These are phyloP conservation scores for Cephus rjabovi DNA, from an alignment of 2,888 invertebrate genomes.

Conservation along the genomic window DNA sequence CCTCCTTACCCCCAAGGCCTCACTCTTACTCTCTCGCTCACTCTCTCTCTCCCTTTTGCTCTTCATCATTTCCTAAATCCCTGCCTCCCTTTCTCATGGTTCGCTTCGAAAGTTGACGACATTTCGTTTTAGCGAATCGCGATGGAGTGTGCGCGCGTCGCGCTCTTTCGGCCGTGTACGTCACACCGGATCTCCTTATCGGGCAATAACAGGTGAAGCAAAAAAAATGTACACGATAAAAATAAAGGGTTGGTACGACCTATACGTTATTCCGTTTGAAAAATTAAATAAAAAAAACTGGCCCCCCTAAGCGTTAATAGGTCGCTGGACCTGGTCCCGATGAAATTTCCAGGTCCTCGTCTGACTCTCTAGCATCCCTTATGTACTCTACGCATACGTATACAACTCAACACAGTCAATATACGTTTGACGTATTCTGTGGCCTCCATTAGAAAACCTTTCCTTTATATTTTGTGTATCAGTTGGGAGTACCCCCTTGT, in stretches of 20 bases:
- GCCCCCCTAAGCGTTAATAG: neutral
- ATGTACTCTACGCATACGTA: neutral
- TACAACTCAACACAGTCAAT: neutral
- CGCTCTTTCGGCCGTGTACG: neutral
- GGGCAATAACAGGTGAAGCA: neutral
- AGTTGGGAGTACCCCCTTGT: neutral
- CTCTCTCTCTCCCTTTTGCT: neutral
- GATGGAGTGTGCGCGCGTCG: neutral
- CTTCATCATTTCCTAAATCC: neutral
- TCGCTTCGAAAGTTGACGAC: constrained; percentile 17
- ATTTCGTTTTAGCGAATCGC: constrained; percentile 18
- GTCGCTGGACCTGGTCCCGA: neutral
- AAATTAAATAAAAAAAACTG: neutral
- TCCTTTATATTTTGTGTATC: neutral
- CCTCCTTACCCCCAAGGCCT: neutral
- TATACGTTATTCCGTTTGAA: neutral
- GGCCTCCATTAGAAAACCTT: neutral
- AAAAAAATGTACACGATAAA: neutral
- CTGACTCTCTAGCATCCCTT: neutral
- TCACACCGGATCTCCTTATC: neutral
- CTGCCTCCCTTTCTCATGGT: neutral
- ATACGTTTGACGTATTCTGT: neutral
- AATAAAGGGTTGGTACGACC: neutral
- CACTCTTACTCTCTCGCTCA: neutral
- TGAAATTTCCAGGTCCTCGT: neutral